Evolutionary conservation across 2,888 invertebrate species (phyloP).

Genomic region (Ischnus inquisitorius): DNA sequence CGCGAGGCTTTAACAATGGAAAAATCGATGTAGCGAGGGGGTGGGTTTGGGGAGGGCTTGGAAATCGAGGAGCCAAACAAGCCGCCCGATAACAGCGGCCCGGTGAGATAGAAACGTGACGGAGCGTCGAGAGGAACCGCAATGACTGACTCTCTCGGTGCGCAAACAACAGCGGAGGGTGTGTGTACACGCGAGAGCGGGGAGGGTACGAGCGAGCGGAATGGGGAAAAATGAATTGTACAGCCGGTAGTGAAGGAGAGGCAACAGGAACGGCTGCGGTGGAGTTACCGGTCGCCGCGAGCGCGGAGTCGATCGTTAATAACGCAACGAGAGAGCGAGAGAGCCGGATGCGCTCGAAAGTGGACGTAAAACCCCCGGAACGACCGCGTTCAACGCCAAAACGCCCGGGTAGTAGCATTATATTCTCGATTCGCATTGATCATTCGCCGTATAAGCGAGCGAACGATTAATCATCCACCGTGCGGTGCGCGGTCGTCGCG

Average conservation of each 20-base stretch:
- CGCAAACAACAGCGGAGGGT: slow-evolving; percentile 13
- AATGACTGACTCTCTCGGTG: slow-evolving; percentile 39
- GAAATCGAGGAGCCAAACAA: slow-evolving; percentile 27
- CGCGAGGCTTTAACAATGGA: slow-evolving; percentile 2
- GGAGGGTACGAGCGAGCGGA: too few species aligned
- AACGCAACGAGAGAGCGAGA: slow-evolving; percentile 57
- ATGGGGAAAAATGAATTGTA: slow-evolving; percentile 47
- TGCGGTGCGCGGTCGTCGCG: slow-evolving; percentile 20
- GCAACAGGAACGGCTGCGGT: slow-evolving; percentile 42
- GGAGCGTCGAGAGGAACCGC: slow-evolving; percentile 26
- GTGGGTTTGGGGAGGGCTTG: too few species aligned
- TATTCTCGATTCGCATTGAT: slow-evolving; percentile 64
- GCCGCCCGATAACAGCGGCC: slow-evolving; percentile 39
- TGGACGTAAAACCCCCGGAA: slow-evolving; percentile 67
- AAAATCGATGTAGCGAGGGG: slow-evolving; percentile 1
- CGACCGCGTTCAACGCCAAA: slow-evolving; percentile 61
- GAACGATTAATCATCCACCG: slow-evolving; percentile 65
- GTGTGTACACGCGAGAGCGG: slow-evolving; percentile 1
- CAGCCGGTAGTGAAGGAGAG: slow-evolving; percentile 4
- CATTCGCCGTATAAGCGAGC: slow-evolving; percentile 49
- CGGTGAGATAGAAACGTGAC: neutral
- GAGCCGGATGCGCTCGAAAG: slow-evolving; percentile 62
- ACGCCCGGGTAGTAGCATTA: slow-evolving; percentile 37
- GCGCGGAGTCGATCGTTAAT: slow-evolving; percentile 67
- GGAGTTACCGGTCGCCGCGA: slow-evolving; percentile 38